Percentiles rank a stretch among this genome's conserved stretches.
Conservation (phyloP, 2,113 vertebrate species). For the Gallinago media region DNA sequence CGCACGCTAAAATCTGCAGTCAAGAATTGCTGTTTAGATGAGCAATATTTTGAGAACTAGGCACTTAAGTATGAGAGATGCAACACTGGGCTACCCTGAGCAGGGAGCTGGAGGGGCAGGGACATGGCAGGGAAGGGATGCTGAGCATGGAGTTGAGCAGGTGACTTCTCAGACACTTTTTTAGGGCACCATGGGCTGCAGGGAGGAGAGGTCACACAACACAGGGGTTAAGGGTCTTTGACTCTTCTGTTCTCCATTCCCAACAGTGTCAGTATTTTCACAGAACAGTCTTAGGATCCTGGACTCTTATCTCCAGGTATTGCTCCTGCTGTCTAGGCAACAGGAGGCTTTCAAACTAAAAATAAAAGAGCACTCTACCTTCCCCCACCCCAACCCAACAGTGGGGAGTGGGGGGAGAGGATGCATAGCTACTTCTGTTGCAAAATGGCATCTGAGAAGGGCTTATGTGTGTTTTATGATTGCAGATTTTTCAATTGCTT, state of each 20-base stretch:
- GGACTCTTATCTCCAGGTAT: neutral
- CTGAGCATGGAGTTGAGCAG: neutral
- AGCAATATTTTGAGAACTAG: neutral
- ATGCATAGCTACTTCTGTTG: neutral
- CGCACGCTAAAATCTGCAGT: neutral
- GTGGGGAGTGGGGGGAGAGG: neutral
- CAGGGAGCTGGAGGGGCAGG: neutral
- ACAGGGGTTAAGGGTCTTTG: neutral
- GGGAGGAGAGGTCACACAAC: neutral
- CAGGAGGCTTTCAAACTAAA: neutral
- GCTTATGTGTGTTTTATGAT: neutral
- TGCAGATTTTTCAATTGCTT: neutral
- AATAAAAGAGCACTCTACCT: neutral
- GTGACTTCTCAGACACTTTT: neutral
- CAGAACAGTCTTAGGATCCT: neutral
- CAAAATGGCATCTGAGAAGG: neutral
- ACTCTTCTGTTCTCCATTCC: neutral
- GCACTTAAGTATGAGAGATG: neutral
- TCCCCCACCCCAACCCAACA: neutral
- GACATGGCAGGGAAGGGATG: neutral
- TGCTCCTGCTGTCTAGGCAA: neutral
- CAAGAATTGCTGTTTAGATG: accelerated
- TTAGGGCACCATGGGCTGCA: neutral
- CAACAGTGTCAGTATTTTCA: neutral
- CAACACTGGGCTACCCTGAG: too few species aligned